Evolutionary conservation across 2,888 invertebrate species (phyloP).

Genomic region (Dromius quadrimaculatus): DNA sequence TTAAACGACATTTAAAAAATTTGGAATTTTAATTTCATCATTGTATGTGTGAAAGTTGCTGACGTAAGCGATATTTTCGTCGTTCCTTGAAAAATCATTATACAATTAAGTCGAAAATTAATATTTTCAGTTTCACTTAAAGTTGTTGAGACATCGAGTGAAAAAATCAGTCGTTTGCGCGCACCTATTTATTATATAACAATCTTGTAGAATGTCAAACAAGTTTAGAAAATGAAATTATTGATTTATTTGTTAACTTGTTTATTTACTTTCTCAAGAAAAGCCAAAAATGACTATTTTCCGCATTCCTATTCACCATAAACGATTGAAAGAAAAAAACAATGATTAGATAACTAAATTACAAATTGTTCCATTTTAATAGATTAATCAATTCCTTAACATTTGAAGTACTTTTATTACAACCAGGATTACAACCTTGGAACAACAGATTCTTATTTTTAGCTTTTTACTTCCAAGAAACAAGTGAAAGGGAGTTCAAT

Average conservation of each 20-base stretch:
- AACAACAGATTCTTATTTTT: too few species aligned
- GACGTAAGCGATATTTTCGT: slow-evolving; percentile 35
- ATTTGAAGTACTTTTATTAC: too few species aligned
- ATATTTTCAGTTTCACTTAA: slow-evolving; percentile 32
- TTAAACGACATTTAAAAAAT: too few species aligned
- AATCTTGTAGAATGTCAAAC: slow-evolving; percentile 23
- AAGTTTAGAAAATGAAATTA: slow-evolving; percentile 20
- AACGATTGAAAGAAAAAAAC: neutral
- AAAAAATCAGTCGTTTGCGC: too few species aligned
- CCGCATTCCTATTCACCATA: slow-evolving; percentile 31
- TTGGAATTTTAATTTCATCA: slow-evolving; percentile 21
- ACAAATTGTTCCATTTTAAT: too few species aligned
- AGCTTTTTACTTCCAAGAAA: too few species aligned
- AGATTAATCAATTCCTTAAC: too few species aligned
- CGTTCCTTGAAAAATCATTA: slow-evolving; percentile 25
- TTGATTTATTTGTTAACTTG: slow-evolving; percentile 35
- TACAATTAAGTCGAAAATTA: slow-evolving; percentile 41
- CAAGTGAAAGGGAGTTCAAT: too few species aligned
- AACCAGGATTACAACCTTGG: too few species aligned
- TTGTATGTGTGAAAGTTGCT: slow-evolving; percentile 31
- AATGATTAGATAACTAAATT: neutral
- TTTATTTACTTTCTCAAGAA: slow-evolving; percentile 24
- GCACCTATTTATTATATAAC: slow-evolving; percentile 28
- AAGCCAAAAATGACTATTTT: slow-evolving; percentile 7
- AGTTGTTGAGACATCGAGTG: slow-evolving; percentile 29